Conservation (phyloP, 2,113 vertebrate species). For the Passer montanus region DNA sequence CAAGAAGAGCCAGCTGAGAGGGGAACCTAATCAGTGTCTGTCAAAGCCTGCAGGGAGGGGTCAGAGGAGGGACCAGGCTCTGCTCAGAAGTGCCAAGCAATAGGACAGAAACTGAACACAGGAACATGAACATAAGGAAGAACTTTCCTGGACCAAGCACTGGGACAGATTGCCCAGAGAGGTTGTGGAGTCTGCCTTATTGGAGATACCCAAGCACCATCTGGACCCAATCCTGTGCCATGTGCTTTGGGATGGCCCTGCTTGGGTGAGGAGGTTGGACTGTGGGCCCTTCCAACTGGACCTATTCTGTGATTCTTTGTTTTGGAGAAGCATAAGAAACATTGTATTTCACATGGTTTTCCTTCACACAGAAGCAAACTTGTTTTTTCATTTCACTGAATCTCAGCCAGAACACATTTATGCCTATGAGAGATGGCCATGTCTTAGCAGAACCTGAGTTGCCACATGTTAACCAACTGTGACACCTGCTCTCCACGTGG, state of each 20-base stretch:
- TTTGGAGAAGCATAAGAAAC: background rate
- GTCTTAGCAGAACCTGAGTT: background rate
- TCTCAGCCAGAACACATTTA: background rate
- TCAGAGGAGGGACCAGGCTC: background rate
- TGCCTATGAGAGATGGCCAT: background rate
- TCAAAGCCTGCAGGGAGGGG: background rate
- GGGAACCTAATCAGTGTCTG: too few relatives aligned
- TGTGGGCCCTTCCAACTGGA: background rate
- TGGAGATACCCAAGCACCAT: background rate
- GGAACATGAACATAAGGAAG: background rate
- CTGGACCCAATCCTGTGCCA: background rate
- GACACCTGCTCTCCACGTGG: background rate
- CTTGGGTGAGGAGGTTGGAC: background rate
- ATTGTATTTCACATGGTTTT: background rate
- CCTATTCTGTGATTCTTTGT: background rate
- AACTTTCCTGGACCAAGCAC: background rate
- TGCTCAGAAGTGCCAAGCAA: fast-evolving
- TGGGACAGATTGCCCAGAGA: background rate
- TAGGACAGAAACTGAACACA: background rate
- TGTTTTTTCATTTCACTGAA: background rate
- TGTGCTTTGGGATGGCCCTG: background rate
- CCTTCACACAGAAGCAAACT: background rate
- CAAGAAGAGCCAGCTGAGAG: background rate
- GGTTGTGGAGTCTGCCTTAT: background rate
- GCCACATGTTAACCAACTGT: fast-evolving